Evolutionary conservation across 1,140 invertebrate genomes (phyloP).

Genomic region (Ephestia elutella): DNA sequence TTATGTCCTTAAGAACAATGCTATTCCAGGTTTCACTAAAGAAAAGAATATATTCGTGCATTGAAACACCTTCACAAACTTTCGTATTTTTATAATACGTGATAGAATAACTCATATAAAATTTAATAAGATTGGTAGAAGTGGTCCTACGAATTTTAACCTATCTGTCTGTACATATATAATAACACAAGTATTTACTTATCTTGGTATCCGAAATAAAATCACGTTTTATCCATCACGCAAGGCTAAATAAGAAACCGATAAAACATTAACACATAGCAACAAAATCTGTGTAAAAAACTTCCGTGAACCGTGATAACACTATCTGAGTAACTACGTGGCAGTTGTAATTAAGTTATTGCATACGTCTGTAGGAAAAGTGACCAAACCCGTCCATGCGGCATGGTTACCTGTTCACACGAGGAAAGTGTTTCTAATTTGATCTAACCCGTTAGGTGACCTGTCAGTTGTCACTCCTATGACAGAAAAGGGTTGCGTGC

Average conservation of each 20-base stretch:
- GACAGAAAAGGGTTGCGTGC: slow-evolving; percentile 11
- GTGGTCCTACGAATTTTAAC: too few relatives aligned
- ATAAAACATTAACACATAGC: neutral
- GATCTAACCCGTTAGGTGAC: slow-evolving; percentile 17
- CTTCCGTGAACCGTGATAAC: neutral
- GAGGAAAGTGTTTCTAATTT: slow-evolving; percentile 26
- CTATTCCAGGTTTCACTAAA: too few relatives aligned
- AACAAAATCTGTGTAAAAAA: neutral
- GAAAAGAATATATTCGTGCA: too few relatives aligned
- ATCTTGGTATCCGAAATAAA: too few relatives aligned
- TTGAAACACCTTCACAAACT: too few relatives aligned
- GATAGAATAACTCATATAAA: too few relatives aligned
- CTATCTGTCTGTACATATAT: too few relatives aligned
- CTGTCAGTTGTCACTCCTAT: slow-evolving; percentile 15
- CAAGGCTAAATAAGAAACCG: neutral
- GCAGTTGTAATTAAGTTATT: slow-evolving; percentile 19
- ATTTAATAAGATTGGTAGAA: too few relatives aligned
- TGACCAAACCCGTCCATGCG: slow-evolving; percentile 20
- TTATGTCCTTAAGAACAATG: too few relatives aligned
- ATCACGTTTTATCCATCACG: neutral
- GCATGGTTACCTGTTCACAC: slow-evolving; percentile 16
- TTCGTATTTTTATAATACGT: too few relatives aligned
- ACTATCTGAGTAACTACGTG: neutral
- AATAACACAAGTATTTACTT: too few relatives aligned
- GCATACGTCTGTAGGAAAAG: slow-evolving; percentile 29